Conservation (phyloP, 2,888 invertebrate genomes). For the Ophion costatus region DNA sequence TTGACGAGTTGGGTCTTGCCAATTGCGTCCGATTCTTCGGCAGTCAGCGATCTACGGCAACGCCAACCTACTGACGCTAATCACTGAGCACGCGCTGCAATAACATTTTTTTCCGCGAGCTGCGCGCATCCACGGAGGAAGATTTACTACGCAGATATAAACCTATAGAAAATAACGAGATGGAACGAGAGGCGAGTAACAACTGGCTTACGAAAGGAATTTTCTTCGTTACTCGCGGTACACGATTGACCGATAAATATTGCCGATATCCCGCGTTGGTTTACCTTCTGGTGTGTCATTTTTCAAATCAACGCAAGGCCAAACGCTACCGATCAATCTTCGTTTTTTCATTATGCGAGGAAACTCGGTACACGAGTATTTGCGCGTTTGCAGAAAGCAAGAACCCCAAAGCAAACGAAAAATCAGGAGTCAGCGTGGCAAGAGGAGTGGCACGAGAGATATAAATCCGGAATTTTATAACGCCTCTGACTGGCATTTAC, state of each 20-base stretch:
- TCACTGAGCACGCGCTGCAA: conserved; percentile 48
- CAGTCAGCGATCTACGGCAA: conserved; percentile 8
- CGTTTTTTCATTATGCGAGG: not conserved
- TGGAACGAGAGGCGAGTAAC: conserved; percentile 12
- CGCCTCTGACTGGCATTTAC: conserved; percentile 72
- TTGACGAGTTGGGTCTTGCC: not conserved
- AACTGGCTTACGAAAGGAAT: conserved; percentile 15
- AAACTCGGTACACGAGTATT: not conserved
- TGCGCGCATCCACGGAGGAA: conserved; percentile 35
- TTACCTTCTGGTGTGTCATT: not conserved
- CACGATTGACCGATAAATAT: conserved; percentile 20
- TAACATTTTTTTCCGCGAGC: conserved; percentile 42
- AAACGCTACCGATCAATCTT: not conserved
- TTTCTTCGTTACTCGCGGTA: not conserved
- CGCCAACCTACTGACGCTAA: conserved; percentile 51
- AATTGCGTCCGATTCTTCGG: not conserved
- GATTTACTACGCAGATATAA: conserved; percentile 47
- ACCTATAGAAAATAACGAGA: conserved; percentile 29
- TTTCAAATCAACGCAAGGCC: not conserved
- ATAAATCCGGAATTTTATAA: conserved; percentile 75
- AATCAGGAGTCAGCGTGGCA: conserved; percentile 31
- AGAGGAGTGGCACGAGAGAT: conserved; percentile 64
- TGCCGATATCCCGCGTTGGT: not conserved
- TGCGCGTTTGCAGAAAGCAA: not conserved
- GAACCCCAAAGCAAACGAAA: conserved; percentile 1